A percentile compares a stretch with the other conserved stretches of the same genome.
Evolutionary conservation across 2,113 vertebrate genomes (phyloP).

Genomic region (Pedetes capensis): DNA sequence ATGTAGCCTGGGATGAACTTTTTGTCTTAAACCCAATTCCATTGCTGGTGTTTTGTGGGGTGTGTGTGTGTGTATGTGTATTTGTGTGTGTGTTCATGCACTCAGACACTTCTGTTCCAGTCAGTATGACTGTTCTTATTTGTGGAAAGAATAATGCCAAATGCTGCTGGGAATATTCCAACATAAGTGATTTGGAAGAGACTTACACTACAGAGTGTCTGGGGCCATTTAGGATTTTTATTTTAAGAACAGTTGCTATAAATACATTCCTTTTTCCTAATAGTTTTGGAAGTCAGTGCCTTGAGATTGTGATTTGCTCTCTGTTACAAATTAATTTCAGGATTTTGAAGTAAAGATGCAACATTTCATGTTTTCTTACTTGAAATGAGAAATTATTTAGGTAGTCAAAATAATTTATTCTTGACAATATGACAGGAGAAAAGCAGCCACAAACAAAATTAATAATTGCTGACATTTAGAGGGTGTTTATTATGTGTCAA

Average conservation of each 20-base stretch:
- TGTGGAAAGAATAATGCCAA: background rate
- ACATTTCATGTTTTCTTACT: slow-evolving; percentile 20
- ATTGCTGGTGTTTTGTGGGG: background rate
- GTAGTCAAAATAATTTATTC: background rate
- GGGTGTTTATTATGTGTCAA: background rate
- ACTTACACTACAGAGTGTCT: background rate
- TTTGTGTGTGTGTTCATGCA: background rate
- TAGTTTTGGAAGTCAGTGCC: slow-evolving; percentile 19
- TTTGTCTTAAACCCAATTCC: background rate
- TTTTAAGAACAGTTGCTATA: background rate
- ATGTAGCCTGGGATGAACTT: background rate
- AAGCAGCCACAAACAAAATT: background rate
- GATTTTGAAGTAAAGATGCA: background rate
- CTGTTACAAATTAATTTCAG: slow-evolving; percentile 13
- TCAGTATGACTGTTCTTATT: background rate
- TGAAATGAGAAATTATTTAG: background rate
- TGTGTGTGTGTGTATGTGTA: background rate
- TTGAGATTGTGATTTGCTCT: slow-evolving; percentile 18
- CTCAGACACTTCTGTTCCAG: background rate
- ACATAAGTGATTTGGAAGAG: background rate
- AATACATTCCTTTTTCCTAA: background rate
- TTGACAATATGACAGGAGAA: background rate
- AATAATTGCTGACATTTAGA: background rate
- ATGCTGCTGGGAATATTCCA: background rate
- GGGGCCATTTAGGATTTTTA: slow-evolving; percentile 17